phyloP scores from a whole-genome alignment of 2,113 vertebrate species.

The Nestor notabilis region DNA sequence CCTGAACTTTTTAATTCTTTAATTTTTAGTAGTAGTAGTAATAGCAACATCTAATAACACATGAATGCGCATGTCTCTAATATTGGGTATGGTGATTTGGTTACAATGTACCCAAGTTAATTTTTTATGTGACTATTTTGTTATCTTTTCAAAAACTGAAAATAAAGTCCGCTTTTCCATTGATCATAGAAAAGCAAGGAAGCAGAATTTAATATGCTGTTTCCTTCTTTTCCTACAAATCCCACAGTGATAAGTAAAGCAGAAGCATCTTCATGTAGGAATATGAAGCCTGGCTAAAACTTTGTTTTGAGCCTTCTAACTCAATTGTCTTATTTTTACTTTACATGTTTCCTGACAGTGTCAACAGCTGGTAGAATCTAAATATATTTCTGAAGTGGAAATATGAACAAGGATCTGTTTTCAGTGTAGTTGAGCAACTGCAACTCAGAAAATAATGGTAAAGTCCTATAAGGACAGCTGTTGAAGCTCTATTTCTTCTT shows the following conservation, averaged over 20 bases:
- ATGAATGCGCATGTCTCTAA: neutral
- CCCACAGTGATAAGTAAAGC: neutral
- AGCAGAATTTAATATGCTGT: neutral
- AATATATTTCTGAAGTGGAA: neutral
- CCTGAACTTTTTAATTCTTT: neutral
- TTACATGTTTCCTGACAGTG: neutral
- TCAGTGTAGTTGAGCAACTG: neutral
- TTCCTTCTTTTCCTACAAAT: neutral
- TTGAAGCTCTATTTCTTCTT: neutral
- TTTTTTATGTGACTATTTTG: neutral
- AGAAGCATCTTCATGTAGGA: neutral
- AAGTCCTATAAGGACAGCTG: neutral
- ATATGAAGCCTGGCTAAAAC: neutral
- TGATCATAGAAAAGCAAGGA: neutral
- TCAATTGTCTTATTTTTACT: neutral
- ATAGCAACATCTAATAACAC: rapidly evolving
- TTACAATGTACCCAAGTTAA: neutral
- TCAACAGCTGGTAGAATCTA: neutral
- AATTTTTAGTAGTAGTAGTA: neutral
- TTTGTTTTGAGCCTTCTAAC: neutral
- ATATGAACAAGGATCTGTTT: neutral
- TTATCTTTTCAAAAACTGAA: neutral
- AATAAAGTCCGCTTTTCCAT: neutral
- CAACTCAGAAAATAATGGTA: neutral
- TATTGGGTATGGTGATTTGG: neutral